Evolutionary conservation across 2,888 invertebrate species (phyloP).

Genomic region (Eulithis testata): DNA sequence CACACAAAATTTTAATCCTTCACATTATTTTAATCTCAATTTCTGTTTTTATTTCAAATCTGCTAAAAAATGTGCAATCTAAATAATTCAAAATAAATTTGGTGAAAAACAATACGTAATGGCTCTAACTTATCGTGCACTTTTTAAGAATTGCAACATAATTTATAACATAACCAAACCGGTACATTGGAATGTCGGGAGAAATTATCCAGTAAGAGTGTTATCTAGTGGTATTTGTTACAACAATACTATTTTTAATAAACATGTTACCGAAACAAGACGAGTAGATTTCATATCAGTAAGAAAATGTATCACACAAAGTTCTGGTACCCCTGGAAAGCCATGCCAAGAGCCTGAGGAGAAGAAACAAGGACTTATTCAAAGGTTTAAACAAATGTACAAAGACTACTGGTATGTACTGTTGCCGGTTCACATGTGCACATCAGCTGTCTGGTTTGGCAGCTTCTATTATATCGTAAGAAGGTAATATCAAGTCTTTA

Average conservation of each 20-base stretch:
- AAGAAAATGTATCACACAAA: conserved; percentile 55
- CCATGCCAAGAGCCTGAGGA: conserved; percentile 46
- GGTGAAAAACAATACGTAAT: conserved; percentile 48
- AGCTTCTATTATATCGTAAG: conserved; percentile 93
- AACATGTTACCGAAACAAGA: conserved; percentile 45
- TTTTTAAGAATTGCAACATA: conserved; percentile 61
- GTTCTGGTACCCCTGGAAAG: conserved; percentile 39
- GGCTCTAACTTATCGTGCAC: conserved; percentile 66
- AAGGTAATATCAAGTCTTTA: conserved; percentile 85
- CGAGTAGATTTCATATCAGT: conserved; percentile 44
- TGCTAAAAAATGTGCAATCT: conserved; percentile 47
- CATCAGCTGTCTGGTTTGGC: conserved; percentile 95
- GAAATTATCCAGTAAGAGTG: conserved; percentile 57
- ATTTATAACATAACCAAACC: conserved; percentile 65
- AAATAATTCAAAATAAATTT: conserved; percentile 37
- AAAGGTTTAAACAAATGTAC: conserved; percentile 93
- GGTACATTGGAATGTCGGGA: conserved; percentile 61
- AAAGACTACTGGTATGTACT: conserved; percentile 98
- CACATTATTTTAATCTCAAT: conserved; percentile 15
- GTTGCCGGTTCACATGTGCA: conserved; percentile 95
- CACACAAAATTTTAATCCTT: conserved; percentile 1
- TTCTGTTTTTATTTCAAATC: conserved; percentile 26
- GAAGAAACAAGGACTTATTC: conserved; percentile 77
- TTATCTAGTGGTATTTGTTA: conserved; percentile 60
- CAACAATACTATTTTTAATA: conserved; percentile 48